A percentile compares a stretch with the other conserved stretches of the same genome.
phyloP scores from a whole-genome alignment of 92 coral and sea anemone genomes.

The Pocillopora meandrina region DNA sequence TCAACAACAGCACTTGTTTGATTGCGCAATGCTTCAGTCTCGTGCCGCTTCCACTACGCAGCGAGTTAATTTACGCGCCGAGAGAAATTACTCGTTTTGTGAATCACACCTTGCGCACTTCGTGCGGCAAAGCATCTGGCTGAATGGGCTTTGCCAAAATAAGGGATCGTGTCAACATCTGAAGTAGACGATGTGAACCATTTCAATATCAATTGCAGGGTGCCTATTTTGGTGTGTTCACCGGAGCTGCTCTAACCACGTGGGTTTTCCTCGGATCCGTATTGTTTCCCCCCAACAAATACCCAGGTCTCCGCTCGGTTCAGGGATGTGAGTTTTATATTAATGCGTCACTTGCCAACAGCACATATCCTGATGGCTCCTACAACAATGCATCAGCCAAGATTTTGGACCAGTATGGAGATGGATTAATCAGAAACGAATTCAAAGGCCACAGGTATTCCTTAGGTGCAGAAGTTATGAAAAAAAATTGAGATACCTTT shows the following conservation, averaged over 20 bases:
- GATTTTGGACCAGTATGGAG: background rate
- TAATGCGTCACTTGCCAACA: conserved; percentile 23
- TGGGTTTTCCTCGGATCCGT: conserved; percentile 85
- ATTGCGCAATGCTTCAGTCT: no score
- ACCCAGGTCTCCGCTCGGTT: conserved; percentile 77
- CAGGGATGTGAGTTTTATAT: conserved; percentile 62
- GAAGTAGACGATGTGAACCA: no score
- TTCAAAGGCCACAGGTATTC: conserved; percentile 75
- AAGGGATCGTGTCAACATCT: no score
- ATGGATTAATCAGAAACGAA: conserved; percentile 64
- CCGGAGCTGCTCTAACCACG: conserved; percentile 61
- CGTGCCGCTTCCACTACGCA: no score
- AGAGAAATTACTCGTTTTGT: no score
- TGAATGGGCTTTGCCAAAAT: no score
- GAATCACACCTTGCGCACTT: no score
- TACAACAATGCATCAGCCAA: background rate
- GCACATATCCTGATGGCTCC: conserved; percentile 33
- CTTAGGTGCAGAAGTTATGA: no score
- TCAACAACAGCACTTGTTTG: no score
- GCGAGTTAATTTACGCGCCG: no score
- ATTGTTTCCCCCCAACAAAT: conserved; percentile 82
- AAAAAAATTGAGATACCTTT: no score
- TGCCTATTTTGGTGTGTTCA: conserved; percentile 79
- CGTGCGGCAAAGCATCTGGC: no score
- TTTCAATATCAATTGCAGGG: conserved; percentile 45